phyloP scores from a whole-genome alignment of 2,797 vertebrate genomes.

The Gallinago stenura region DNA sequence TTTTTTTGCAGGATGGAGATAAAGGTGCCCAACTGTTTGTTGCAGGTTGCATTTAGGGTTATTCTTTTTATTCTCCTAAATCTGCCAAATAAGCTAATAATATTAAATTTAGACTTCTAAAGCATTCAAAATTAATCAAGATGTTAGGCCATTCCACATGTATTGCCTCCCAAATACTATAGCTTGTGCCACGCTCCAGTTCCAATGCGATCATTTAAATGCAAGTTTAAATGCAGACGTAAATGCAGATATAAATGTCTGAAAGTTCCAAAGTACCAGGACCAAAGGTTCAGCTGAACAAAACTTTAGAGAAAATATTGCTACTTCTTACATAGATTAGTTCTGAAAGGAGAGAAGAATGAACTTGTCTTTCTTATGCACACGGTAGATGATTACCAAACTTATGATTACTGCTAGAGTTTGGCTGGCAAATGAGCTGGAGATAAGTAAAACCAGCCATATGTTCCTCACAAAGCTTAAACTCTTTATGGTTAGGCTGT shows the following conservation, averaged over 20 bases:
- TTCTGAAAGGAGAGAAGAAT: not conserved
- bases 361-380: not conserved
- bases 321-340: not conserved
- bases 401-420: not conserved
- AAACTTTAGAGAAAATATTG: not conserved
- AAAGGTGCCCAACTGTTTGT: not conserved
- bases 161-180: not conserved
- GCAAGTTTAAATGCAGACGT: too few species aligned
- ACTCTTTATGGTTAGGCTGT: not conserved
- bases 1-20: not conserved
- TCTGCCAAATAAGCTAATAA: not conserved
- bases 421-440: not conserved
- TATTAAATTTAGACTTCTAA: not conserved
- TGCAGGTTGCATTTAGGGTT: not conserved
- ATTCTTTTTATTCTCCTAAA: not conserved
- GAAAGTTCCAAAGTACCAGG: not conserved
- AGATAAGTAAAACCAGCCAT: not conserved
- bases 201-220: not conserved
- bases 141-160: not conserved
- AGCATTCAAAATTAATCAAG: not conserved
- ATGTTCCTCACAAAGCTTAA: not conserved
- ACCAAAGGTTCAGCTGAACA: not conserved
- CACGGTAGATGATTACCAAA: not conserved
- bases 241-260: not conserved
- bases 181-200: not conserved